A percentile compares a stretch with the other conserved stretches of the same genome.
Evolutionary conservation across 2,113 vertebrate genomes (phyloP).

Genomic region (Cheilinus undulatus): DNA sequence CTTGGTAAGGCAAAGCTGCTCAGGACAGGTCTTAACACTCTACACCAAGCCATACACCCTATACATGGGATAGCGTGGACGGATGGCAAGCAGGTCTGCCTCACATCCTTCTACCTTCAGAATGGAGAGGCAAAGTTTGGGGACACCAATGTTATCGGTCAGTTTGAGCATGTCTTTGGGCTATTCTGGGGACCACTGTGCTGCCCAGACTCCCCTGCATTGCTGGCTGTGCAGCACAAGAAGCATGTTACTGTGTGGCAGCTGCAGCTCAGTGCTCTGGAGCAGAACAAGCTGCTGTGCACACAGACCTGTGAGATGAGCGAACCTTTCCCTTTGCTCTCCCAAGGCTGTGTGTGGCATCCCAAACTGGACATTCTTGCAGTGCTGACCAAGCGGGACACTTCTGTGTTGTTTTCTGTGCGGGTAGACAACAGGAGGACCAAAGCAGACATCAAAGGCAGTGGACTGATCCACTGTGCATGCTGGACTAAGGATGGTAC

Average conservation of each 20-base stretch:
- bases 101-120: constrained; percentile 86
- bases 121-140: constrained; percentile 88
- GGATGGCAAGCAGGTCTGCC: constrained; percentile 91
- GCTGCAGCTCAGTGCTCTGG: constrained; percentile 84
- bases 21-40: constrained; percentile 90
- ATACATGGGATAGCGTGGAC: constrained; percentile 95
- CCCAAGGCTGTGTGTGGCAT: constrained; percentile 96
- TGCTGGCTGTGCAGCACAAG: constrained; percentile 94
- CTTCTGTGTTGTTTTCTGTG: constrained; percentile 88
- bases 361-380: constrained; percentile 89
- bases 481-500: constrained; percentile 95
- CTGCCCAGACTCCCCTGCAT: constrained; percentile 78
- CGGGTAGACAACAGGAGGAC: constrained; percentile 85
- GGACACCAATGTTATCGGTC: constrained; percentile 90
- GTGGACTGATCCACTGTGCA: constrained; percentile 89
- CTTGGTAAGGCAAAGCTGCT: constrained; percentile 93
- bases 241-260: constrained; percentile 92
- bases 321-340: constrained; percentile 88
- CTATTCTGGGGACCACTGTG: constrained; percentile 90
- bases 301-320: constrained; percentile 92
- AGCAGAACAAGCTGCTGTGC: constrained; percentile 88
- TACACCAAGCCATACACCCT: constrained; percentile 93
- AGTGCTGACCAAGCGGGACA: constrained; percentile 89
- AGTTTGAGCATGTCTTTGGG: constrained; percentile 92
- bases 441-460: constrained; percentile 86